Conservation (phyloP, 2,113 vertebrate genomes). For the Axis porcinus region DNA sequence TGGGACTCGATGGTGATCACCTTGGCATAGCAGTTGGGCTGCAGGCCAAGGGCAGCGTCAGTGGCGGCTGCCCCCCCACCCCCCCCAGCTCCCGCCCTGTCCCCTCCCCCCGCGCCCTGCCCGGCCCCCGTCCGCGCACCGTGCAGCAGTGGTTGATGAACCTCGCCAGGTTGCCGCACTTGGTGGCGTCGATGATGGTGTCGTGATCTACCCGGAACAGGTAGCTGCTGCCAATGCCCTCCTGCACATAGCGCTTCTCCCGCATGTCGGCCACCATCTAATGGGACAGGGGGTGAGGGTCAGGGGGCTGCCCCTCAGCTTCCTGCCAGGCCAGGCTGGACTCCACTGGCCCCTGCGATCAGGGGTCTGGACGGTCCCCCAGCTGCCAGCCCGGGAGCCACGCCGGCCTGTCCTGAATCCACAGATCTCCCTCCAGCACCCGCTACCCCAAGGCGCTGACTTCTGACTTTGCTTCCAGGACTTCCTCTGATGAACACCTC, state of each 20-base stretch:
- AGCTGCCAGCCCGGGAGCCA: background rate
- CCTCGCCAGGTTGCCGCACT: conserved; percentile 91
- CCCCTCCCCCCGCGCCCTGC: rapidly evolving
- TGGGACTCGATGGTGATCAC: conserved; percentile 97
- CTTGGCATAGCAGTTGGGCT: conserved; percentile 98
- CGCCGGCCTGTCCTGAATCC: background rate
- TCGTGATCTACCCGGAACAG: conserved; percentile 95
- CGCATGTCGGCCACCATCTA: conserved; percentile 95
- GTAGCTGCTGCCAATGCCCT: conserved; percentile 96
- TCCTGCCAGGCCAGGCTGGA: background rate
- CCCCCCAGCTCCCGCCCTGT: rapidly evolving
- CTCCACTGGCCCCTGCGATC: background rate
- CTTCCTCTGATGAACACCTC: background rate
- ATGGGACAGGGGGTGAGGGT: rapidly evolving
- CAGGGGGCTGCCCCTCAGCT: background rate
- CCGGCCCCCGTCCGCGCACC: conserved; percentile 71
- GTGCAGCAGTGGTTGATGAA: conserved; percentile 98
- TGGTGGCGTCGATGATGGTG: conserved; percentile 95
- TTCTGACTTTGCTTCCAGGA: background rate
- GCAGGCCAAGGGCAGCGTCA: background rate
- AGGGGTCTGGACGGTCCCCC: background rate
- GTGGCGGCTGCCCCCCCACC: rapidly evolving
- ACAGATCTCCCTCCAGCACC: background rate
- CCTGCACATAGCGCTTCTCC: conserved; percentile 92
- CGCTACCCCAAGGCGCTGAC: background rate